These are phyloP conservation scores for Butastur rufipennis DNA, from an alignment of 2,113 vertebrate genomes.

Conservation along the genomic window DNA sequence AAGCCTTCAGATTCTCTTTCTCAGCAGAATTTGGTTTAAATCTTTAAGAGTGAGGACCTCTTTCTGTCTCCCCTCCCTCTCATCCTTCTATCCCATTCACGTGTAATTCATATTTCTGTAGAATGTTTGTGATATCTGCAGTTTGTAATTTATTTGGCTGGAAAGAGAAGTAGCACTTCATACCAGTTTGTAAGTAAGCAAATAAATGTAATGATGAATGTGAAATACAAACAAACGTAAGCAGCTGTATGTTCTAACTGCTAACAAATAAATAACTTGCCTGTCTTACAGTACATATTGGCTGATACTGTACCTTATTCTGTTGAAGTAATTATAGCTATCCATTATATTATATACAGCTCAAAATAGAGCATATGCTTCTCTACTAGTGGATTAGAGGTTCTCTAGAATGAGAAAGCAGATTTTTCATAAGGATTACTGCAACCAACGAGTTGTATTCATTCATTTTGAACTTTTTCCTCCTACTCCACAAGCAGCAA, in stretches of 20 bases:
- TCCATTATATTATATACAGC: not conserved
- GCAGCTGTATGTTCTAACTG: not conserved
- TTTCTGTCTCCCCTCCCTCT: not conserved
- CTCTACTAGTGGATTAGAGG: not conserved
- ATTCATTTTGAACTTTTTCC: not conserved
- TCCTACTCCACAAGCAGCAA: not conserved
- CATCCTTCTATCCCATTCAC: not conserved
- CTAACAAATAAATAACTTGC: constrained; percentile 23
- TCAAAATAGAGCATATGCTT: not conserved
- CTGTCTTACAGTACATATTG: not conserved
- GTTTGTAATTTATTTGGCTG: constrained; percentile 8
- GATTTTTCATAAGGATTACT: not conserved
- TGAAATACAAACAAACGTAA: not conserved
- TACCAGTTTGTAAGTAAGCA: not conserved
- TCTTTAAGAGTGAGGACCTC: not conserved
- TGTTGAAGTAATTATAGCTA: not conserved
- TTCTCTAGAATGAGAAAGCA: not conserved
- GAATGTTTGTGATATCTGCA: not conserved
- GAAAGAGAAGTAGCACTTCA: not conserved
- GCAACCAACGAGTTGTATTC: not conserved
- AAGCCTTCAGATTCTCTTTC: not conserved
- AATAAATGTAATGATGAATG: not conserved
- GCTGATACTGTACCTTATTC: not conserved
- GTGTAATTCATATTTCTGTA: not conserved
- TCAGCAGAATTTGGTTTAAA: not conserved